Percentiles rank a stretch among this genome's conserved stretches.
Conservation (phyloP, 2,113 vertebrate species). For the Muntiacus muntjak region DNA sequence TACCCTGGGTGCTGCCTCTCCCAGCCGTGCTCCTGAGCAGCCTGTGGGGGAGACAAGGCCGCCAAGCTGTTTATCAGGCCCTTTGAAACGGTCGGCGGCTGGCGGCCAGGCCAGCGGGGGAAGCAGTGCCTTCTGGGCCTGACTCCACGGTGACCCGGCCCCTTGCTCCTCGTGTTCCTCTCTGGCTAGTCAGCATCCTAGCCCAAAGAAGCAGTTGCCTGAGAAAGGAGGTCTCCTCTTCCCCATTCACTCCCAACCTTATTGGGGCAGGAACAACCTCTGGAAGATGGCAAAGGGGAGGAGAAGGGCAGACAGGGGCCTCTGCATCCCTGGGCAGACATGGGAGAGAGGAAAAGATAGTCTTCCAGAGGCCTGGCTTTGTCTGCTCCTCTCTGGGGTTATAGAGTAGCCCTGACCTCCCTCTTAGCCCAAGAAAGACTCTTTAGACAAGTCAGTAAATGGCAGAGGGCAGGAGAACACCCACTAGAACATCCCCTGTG, state of each 20-base stretch:
- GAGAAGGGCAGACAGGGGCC: background rate
- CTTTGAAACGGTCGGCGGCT: constrained; percentile 80
- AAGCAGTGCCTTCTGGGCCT: constrained; percentile 73
- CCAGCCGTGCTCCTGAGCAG: constrained; percentile 66
- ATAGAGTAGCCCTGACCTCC: background rate
- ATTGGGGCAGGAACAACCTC: background rate
- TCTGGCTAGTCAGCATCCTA: background rate
- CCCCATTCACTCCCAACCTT: background rate
- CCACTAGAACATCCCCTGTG: background rate
- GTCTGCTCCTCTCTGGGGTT: background rate
- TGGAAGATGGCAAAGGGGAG: background rate
- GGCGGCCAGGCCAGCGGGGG: constrained; percentile 64
- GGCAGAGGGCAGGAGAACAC: background rate
- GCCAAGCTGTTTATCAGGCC: constrained; percentile 80
- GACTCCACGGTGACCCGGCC: constrained; percentile 73
- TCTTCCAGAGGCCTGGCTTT: background rate
- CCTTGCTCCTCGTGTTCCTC: background rate
- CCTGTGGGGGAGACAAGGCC: constrained; percentile 81
- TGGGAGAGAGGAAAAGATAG: background rate
- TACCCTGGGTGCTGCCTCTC: constrained; percentile 76
- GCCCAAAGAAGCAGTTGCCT: background rate
- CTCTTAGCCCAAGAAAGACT: background rate
- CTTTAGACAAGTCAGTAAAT: background rate
- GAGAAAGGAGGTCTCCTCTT: background rate
- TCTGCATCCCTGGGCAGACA: background rate